Percentiles rank a stretch among this genome's conserved stretches.
phyloP scores from a whole-genome alignment of 1,140 invertebrate genomes.

The Coelopa frigida region DNA sequence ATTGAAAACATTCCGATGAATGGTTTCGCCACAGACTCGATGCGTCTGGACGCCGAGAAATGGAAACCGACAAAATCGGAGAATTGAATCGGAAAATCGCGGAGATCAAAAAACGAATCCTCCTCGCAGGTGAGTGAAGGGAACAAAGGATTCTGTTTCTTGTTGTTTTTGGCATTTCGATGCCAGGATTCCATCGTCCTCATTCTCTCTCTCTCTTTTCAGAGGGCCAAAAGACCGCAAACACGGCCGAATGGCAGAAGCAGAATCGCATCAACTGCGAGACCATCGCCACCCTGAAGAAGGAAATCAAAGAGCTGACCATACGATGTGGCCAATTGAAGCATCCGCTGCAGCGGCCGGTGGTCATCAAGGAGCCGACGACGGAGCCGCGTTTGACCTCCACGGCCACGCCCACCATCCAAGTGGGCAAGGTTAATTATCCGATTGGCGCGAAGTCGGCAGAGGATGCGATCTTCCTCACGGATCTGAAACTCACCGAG shows the following conservation, averaged over 20 bases:
- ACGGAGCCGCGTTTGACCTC: constrained; percentile 12
- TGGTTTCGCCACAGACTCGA: no score
- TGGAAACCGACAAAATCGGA: constrained; percentile 52
- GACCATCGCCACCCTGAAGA: constrained; percentile 62
- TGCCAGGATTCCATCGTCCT: not conserved
- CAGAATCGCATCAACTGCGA: constrained; percentile 64
- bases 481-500: constrained; percentile 70
- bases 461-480: constrained; percentile 52
- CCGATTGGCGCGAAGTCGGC: constrained; percentile 47
- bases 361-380: constrained; percentile 28
- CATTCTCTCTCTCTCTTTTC: constrained; percentile 14
- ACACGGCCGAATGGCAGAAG: constrained; percentile 69
- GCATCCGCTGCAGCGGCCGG: constrained; percentile 33
- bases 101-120: constrained; percentile 74
- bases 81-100: constrained; percentile 66
- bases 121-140: constrained; percentile 58
- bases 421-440: constrained; percentile 37
- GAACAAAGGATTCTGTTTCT: not conserved
- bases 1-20: no score
- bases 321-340: constrained; percentile 48
- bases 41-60: constrained; percentile 29
- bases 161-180: not conserved
- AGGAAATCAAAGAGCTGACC: constrained; percentile 59
- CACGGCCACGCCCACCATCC: constrained; percentile 29
- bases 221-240: constrained; percentile 77